These are phyloP conservation scores for Melanaphis sacchari DNA, from an alignment of 1,140 invertebrate species.

Conservation along the genomic window DNA sequence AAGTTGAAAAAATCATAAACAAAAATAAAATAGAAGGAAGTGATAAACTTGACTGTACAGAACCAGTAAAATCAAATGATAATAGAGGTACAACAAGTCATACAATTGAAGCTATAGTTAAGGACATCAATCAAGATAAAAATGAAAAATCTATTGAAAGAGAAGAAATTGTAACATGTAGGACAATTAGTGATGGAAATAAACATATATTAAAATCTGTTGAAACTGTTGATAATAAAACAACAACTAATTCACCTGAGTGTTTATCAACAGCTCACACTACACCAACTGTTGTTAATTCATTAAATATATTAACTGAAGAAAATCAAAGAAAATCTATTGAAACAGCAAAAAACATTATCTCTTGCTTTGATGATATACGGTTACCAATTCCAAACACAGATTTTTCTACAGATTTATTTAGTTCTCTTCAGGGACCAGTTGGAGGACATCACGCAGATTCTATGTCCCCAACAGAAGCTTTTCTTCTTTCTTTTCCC, in stretches of 20 bases:
- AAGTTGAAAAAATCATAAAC: constrained; percentile 44
- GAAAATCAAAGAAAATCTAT: constrained; percentile 60
- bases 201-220: constrained; percentile 32
- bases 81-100: constrained; percentile 41
- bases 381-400: constrained; percentile 69
- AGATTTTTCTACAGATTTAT: constrained; percentile 76
- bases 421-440: constrained; percentile 73
- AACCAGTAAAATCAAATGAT: constrained; percentile 36
- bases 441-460: constrained; percentile 71
- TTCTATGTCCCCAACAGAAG: constrained; percentile 78
- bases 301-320: constrained; percentile 49
- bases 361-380: constrained; percentile 65
- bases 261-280: constrained; percentile 9
- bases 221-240: constrained; percentile 53
- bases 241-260: constrained; percentile 59
- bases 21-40: constrained; percentile 55
- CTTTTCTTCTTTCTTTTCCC: constrained; percentile 78
- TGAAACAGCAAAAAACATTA: constrained; percentile 61
- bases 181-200: background rate
- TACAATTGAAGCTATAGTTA: constrained; percentile 54
- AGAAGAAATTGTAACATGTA: constrained; percentile 1
- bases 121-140: constrained; percentile 47
- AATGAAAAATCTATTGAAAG: constrained; percentile 39
- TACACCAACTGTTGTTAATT: constrained; percentile 37
- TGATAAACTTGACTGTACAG: constrained; percentile 28